Percentiles rank a stretch among this genome's conserved stretches.
Evolutionary conservation across 2,113 vertebrate species (phyloP).

Genomic region (Crotalus viridis): DNA sequence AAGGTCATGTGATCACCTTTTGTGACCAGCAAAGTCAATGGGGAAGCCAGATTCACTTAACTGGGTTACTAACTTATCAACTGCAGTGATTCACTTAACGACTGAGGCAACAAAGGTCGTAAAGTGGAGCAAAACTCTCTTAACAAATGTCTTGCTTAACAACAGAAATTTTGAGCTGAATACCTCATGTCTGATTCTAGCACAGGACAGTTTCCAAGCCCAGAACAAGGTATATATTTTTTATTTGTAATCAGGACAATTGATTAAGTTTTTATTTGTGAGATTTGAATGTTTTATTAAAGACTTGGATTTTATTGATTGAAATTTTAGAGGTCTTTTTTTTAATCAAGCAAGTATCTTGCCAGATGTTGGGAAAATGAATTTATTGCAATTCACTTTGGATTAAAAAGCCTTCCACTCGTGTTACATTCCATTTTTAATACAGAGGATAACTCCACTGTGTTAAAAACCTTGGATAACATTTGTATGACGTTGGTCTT

Average conservation of each 20-base stretch:
- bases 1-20: neutral
- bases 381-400: neutral
- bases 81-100: neutral
- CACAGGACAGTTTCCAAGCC: neutral
- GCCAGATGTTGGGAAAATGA: neutral
- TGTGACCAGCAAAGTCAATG: neutral
- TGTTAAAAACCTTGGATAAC: rapidly evolving
- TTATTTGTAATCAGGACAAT: conserved; percentile 23
- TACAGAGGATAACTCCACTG: neutral
- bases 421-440: neutral
- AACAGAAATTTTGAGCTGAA: neutral
- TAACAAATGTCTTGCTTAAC: neutral
- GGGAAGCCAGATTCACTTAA: neutral
- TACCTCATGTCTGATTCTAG: neutral
- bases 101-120: neutral
- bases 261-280: conserved; percentile 31
- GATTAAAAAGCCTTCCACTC: neutral
- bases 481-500: neutral
- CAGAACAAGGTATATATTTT: conserved; percentile 3
- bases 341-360: neutral
- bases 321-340: neutral
- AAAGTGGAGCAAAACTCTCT: neutral
- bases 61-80: neutral
- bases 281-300: neutral
- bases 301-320: neutral